These are phyloP conservation scores for Phlogophora meticulosa DNA, from an alignment of 2,888 invertebrate genomes.

Conservation along the genomic window DNA sequence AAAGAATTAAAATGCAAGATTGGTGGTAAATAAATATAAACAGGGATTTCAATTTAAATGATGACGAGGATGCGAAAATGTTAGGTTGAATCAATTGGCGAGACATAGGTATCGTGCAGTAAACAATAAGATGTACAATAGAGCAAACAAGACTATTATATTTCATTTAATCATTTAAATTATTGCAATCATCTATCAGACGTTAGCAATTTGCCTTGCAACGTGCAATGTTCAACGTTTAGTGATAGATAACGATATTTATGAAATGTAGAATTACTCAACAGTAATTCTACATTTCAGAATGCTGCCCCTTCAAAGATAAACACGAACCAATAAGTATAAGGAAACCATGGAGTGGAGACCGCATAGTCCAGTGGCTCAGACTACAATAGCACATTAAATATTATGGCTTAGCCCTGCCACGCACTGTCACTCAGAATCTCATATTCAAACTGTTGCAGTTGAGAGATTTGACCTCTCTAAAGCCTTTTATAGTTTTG, in stretches of 20 bases:
- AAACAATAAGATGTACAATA: constrained; percentile 23
- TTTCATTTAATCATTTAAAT: constrained; percentile 41
- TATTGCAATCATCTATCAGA: constrained; percentile 33
- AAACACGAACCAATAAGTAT: constrained; percentile 37
- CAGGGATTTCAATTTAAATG: background rate
- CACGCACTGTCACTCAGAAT: constrained; percentile 31
- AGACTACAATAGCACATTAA: constrained; percentile 55
- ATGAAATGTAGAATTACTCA: too few relatives aligned
- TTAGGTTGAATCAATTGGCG: constrained; percentile 8
- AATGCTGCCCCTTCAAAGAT: constrained; percentile 14
- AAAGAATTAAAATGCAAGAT: background rate
- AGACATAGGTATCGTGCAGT: constrained; percentile 3
- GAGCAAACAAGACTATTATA: constrained; percentile 27
- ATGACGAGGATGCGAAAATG: background rate
- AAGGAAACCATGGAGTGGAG: constrained; percentile 29
- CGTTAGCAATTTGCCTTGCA: constrained; percentile 24
- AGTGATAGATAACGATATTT: background rate
- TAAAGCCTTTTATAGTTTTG: constrained; percentile 1
- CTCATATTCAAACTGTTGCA: constrained; percentile 20
- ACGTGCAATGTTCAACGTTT: constrained; percentile 38
- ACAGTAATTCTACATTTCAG: constrained; percentile 7
- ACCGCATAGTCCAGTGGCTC: constrained; percentile 49
- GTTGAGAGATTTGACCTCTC: background rate
- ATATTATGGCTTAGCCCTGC: constrained; percentile 38
- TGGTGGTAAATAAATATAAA: background rate